These are phyloP conservation scores for Yasuhikotakia modesta DNA, from an alignment of 2,797 vertebrate species.

Conservation along the genomic window DNA sequence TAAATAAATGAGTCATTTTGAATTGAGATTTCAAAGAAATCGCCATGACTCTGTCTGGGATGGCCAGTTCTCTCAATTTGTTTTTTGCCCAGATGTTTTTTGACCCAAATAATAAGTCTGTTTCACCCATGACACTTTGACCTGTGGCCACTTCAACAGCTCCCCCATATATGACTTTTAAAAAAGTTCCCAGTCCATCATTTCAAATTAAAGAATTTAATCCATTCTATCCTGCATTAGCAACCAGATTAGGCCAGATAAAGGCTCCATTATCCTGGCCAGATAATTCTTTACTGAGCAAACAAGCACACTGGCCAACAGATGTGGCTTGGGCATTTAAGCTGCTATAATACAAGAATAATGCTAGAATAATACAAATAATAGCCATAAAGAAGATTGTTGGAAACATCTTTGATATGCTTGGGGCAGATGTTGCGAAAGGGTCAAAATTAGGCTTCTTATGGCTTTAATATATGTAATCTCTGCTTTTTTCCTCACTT, in stretches of 20 bases:
- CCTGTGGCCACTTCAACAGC: conserved; percentile 63
- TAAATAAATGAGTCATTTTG: background rate
- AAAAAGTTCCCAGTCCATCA: conserved; percentile 76
- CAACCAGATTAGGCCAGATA: conserved; percentile 77
- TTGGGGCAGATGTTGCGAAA: conserved; percentile 67
- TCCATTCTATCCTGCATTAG: conserved; percentile 81
- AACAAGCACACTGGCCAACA: conserved; percentile 44
- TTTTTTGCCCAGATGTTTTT: conserved; percentile 3
- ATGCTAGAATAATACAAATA: conserved; percentile 74
- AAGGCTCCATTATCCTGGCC: conserved; percentile 67
- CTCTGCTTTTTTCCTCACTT: conserved; percentile 53
- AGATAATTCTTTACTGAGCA: conserved; percentile 56
- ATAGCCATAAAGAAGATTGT: conserved; percentile 58
- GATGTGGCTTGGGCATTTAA: conserved; percentile 67
- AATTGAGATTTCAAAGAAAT: too few relatives aligned
- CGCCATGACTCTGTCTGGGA: background rate
- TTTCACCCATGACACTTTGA: conserved; percentile 6
- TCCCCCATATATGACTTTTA: conserved; percentile 73
- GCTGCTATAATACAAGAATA: too few relatives aligned
- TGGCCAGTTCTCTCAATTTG: conserved; percentile 10
- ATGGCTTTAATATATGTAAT: conserved; percentile 64
- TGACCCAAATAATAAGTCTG: conserved; percentile 49
- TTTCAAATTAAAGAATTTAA: conserved; percentile 79
- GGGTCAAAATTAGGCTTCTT: conserved; percentile 71
- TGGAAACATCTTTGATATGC: conserved; percentile 60